Evolutionary conservation across 2,888 invertebrate genomes (phyloP), one percentile per base, ranked within the genome.

Genomic region (Pyrgus malvae): DNA sequence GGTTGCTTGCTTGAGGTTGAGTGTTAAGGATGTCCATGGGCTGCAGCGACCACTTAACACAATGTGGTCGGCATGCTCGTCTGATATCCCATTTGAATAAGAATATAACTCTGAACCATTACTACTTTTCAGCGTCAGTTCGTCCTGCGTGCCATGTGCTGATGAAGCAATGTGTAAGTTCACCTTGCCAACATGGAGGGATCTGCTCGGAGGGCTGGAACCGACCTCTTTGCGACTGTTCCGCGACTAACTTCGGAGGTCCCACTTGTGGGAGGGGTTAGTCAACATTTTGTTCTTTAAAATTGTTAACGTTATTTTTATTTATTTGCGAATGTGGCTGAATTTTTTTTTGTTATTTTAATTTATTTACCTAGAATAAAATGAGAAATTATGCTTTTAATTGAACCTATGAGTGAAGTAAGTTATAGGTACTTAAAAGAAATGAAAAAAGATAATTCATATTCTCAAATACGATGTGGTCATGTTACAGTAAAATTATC

Each of bases 191-290:
- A 80, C 97, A 98, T 75, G 95, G 95, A 2, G 98, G 97, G 0
- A 87, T 91, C 16, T 99, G 99, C 82, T 91, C 93, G 3, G 98
- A 98, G 78, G 99, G 99, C 0, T 99, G 98, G 98, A 98, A 98
- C 85, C 92, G 98, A 57, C 96, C 96, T 65, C 92, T 97, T 48
- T 99, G 99, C 76, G 98, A 99, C 80, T 99, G 99, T 78, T 94
- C 96, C 7, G 92, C 93, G 27, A 98, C 98, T 0, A 92, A 95
- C 60, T 98, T 94, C 74, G 95, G 95, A 0, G 99, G 98, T 21
- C 95, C 96, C 0, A 97, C 96, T 8, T 99, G 99, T 86, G 97
- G 97, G 61, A 92, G 95, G 88, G 94, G 96, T 95, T 74, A 58
- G 25, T 37, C 14, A 5, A 12, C 11, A 11, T 40, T n/a, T 21